Evolutionary conservation across 2,888 invertebrate species (phyloP), one percentile per base, ranked within the genome.

Genomic region (Chaetogeoica ovagalla): DNA sequence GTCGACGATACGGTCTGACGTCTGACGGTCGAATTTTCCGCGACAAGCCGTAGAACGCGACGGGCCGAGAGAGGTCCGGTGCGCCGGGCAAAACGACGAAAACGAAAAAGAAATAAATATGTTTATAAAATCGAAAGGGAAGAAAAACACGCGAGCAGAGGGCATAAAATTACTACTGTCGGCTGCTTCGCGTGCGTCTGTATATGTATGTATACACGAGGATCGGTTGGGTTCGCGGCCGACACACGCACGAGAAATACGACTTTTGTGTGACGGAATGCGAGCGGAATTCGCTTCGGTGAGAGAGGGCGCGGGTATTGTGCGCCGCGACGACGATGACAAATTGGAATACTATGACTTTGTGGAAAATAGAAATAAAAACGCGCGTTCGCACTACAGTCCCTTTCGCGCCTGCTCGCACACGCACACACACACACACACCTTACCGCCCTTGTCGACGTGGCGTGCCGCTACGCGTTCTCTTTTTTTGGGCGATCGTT

Each of bases 251-350:
- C 62, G 37, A 79, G 79, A 79, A 79, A 79, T 79, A 71, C 71
- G 79, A 79, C 79, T 79, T 79, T 79, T 63, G 70, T 79, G 79
- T 71, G 79, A 79, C 71, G 79, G 79, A 79, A 79, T 79, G 70
- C 63, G 79, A 79, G 57, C 79, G 23, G 30, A 30, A 79, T 79
- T 79, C 71, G 30, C 43, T 55, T 19, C 30, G 9, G 52, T n/a
- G 39, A 39, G 43, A 43, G 43, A 52, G 23, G 19, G 43, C 19
- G 37, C 23, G 5, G 23, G 17, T 13, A 2, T 48, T 48, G 23
- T 9, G 37, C 1, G 9, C 60, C 19, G 71, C 15, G 5, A 15
- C 30, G 60, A 57, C 70, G 70, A 79, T 79, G 79, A 79, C 79
- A 65, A 79, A 79, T 79, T 71, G 79, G 71, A 79, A 79, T 71